Percentiles rank a stretch among this genome's conserved stretches.
Evolutionary conservation across 2,888 invertebrate species (phyloP).

Genomic region (Deilephila porcellus): DNA sequence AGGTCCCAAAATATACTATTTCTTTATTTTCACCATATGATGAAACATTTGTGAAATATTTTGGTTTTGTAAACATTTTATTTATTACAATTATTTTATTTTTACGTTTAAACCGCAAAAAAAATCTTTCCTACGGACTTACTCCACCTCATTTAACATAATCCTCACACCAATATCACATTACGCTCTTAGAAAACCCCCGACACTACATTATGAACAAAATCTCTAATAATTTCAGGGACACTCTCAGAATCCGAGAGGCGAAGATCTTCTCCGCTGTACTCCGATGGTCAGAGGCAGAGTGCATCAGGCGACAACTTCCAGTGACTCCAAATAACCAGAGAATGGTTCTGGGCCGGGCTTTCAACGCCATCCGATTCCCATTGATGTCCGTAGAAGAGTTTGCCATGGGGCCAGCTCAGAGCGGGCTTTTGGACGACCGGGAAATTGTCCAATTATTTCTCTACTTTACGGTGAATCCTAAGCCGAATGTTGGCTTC

Average conservation of each 20-base stretch:
- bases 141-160: too few species aligned
- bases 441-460: slow-evolving; percentile 90
- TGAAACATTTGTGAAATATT: too few species aligned
- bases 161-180: too few species aligned
- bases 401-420: slow-evolving; percentile 91
- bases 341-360: slow-evolving; percentile 87
- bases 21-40: too few species aligned
- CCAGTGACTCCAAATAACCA: slow-evolving; percentile 88
- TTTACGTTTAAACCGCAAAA: too few species aligned
- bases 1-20: too few species aligned
- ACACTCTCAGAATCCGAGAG: slow-evolving; percentile 91
- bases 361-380: slow-evolving; percentile 90
- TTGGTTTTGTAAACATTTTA: too few species aligned
- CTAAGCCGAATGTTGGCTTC: slow-evolving; percentile 90
- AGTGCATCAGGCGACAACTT: slow-evolving; percentile 88
- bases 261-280: slow-evolving; percentile 91
- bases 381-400: slow-evolving; percentile 94
- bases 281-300: slow-evolving; percentile 89
- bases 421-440: slow-evolving; percentile 90
- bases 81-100: too few species aligned
- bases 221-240: slow-evolving; percentile 73
- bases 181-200: background rate
- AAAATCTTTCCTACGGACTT: too few species aligned
- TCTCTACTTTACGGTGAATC: slow-evolving; percentile 89
- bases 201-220: slow-evolving; percentile 7